Evolutionary conservation across 2,888 invertebrate species (phyloP), one percentile per base, ranked within the genome.

Genomic region (Agonum fuliginosum): DNA sequence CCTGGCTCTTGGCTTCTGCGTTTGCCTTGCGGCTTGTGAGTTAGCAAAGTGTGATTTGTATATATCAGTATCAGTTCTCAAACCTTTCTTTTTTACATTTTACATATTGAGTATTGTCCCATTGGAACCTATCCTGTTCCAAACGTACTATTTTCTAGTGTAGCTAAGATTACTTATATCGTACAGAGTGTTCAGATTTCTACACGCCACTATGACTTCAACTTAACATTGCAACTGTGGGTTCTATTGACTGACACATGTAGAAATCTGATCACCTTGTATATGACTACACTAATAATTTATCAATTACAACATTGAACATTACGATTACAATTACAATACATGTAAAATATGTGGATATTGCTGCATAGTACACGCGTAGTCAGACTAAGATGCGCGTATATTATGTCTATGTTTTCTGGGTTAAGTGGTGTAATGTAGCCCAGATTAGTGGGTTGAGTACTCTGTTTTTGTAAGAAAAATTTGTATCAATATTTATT

Each of bases 331-430:
- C 46, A 62, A 62, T 62, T 27, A 27, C 30, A 62, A 62, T 86
- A 85, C 84, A 84, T 86, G 86, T 86, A 86, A 84, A 84, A 86
- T 86, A 86, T 86, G 86, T 86, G 86, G 86, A 86, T 86, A 86
- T 86, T 82, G 81, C 81, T 83, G 82, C 82, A 80, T 80, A 83
- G 82, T 83, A 83, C 82, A 82, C 83, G 82, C 82, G 83, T 82
- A 82, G 81, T 81, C 81, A 81, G 80, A 81, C 79, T 20, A 27
- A 17, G 54, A 20, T 27, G 73, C 46, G 48, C 43, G 37, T 71
- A 78, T 70, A 37, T 78, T 74, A 79, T 78, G 78, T 76, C 71
- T 81, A 80, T 79, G 81, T 80, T 81, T 74, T 81, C 75, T 79
- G 79, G 80, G 81, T 80, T 80, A 78, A 75, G 27, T 54, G 77